These are phyloP conservation scores for Tyto alba DNA, from an alignment of 2,113 vertebrate genomes.

Conservation along the genomic window DNA sequence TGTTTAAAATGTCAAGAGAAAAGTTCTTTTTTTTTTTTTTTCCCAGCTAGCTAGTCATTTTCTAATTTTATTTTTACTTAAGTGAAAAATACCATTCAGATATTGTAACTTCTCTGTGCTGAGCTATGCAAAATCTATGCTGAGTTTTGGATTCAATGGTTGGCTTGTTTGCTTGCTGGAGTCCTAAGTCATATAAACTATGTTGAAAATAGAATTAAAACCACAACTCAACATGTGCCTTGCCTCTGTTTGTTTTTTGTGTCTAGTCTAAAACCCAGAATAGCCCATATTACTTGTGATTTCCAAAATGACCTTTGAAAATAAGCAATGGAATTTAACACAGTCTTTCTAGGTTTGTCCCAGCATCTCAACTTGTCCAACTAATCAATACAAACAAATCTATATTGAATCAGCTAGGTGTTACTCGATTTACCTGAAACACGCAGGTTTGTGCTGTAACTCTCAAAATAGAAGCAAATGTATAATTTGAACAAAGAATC, in stretches of 20 bases:
- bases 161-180: constrained; percentile 31
- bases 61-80: constrained; percentile 21
- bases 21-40: background rate
- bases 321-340: background rate
- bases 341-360: background rate
- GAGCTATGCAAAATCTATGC: background rate
- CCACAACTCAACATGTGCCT: constrained; percentile 13
- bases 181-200: constrained; percentile 16
- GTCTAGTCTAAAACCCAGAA: constrained; percentile 37
- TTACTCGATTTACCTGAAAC: background rate
- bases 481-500: background rate
- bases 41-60: background rate
- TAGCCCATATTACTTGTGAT: background rate
- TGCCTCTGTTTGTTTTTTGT: constrained; percentile 46
- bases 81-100: background rate
- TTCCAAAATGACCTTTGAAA: constrained; percentile 18
- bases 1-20: background rate
- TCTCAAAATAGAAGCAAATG: background rate
- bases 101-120: constrained; percentile 1
- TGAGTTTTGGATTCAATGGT: constrained; percentile 11
- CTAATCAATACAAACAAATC: background rate
- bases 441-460: background rate
- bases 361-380: background rate
- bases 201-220: constrained; percentile 60
- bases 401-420: background rate